Evolutionary conservation across 2,888 invertebrate genomes (phyloP).

Genomic region (Drosophila trichaetosa): DNA sequence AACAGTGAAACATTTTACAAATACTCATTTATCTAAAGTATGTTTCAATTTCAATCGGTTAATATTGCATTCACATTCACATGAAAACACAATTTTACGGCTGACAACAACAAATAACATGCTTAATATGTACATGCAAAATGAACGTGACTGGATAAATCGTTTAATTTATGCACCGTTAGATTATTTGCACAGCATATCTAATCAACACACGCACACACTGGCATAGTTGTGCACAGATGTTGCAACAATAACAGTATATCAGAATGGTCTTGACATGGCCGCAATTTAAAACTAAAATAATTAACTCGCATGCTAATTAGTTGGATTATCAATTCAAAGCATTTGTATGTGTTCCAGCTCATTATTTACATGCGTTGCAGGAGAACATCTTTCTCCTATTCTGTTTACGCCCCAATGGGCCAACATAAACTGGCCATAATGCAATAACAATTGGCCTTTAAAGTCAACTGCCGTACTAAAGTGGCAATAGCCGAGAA

Average conservation of each 20-base stretch:
- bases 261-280: conserved; percentile 50
- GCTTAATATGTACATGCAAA: not conserved
- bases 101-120: not conserved
- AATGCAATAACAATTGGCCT: conserved; percentile 29
- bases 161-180: conserved; percentile 51
- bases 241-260: conserved; percentile 56
- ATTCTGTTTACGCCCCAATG: conserved; percentile 46
- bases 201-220: conserved; percentile 42
- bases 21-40: not conserved
- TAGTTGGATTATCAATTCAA: conserved; percentile 68
- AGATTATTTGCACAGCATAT: conserved; percentile 35
- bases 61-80: not conserved
- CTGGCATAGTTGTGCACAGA: conserved; percentile 12
- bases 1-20: not conserved
- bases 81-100: not conserved
- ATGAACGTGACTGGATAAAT: conserved; percentile 35
- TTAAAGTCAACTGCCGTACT: conserved; percentile 13
- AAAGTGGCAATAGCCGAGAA: conserved; percentile 9
- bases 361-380: conserved; percentile 62
- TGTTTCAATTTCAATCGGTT: not conserved
- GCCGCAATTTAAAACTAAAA: conserved; percentile 61
- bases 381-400: too few species aligned
- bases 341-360: conserved; percentile 36
- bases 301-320: conserved; percentile 79
- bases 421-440: conserved; percentile 34